phyloP scores from a whole-genome alignment of 2,113 vertebrate species.

The Nyctibius bracteatus region DNA sequence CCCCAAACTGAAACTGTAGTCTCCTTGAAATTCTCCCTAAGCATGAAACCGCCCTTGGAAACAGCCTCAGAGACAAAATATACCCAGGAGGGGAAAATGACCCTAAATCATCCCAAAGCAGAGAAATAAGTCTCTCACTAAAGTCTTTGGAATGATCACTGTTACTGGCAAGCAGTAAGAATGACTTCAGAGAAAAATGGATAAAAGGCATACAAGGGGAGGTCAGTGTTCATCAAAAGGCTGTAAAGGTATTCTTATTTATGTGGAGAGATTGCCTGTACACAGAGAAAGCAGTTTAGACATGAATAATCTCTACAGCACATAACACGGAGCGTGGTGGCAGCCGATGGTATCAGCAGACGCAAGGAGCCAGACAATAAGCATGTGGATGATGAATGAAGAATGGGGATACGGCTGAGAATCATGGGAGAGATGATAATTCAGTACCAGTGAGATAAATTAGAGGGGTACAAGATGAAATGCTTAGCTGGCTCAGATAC shows the following conservation, averaged over 20 bases:
- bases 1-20: not conserved
- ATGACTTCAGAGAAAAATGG: not conserved
- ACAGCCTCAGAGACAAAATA: not conserved
- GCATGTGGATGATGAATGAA: not conserved
- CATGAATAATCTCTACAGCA: not conserved
- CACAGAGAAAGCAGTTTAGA: not conserved
- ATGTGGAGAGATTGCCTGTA: not conserved
- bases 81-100: not conserved
- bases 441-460: slow-evolving; percentile 12
- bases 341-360: not conserved
- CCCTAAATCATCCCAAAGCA: not conserved
- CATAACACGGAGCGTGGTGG: not conserved
- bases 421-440: not conserved
- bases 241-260: slow-evolving; percentile 30
- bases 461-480: not conserved
- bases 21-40: not conserved
- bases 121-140: not conserved
- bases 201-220: not conserved
- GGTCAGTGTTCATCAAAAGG: slow-evolving; percentile 9
- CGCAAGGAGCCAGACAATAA: not conserved
- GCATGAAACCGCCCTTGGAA: not conserved
- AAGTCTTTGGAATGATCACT: not conserved
- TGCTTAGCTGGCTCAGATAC: not conserved
- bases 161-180: not conserved
- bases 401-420: not conserved